Conservation (phyloP, 92 coral and sea anemone genomes). For the Chrysogorgia sp. region DNA sequence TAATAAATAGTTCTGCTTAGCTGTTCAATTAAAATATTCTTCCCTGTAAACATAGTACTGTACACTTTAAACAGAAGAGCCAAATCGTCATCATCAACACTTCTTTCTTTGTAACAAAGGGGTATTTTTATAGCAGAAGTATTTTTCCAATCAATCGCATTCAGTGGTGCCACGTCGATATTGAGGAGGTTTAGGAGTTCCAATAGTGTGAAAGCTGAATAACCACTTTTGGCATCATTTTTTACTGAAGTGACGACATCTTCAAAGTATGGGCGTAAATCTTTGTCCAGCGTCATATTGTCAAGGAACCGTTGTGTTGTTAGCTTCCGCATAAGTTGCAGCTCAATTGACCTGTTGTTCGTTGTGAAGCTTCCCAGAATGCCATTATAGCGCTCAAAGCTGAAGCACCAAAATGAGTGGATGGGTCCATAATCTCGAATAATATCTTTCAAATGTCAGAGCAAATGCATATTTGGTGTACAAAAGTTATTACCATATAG, state of each 20-base stretch:
- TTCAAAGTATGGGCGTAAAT: constrained; percentile 14
- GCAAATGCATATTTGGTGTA: constrained; percentile 68
- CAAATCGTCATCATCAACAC: constrained; percentile 27
- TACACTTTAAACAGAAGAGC: constrained; percentile 23
- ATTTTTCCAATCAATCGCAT: not conserved
- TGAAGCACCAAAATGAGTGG: constrained; percentile 44
- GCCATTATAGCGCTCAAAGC: no score
- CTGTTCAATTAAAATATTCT: not conserved
- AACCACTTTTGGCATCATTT: not conserved
- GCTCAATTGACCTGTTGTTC: constrained; percentile 31
- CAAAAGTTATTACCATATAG: constrained; percentile 53
- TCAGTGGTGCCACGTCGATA: not conserved
- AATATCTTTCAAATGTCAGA: constrained; percentile 56
- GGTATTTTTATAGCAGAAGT: constrained; percentile 10
- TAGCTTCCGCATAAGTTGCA: constrained; percentile 34
- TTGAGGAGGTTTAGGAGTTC: constrained; percentile 9
- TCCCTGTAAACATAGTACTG: constrained; percentile 22
- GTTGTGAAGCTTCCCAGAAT: constrained; percentile 29
- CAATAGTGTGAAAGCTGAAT: not conserved
- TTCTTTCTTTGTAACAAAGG: constrained; percentile 15
- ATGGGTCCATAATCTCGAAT: constrained; percentile 67
- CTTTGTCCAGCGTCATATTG: constrained; percentile 1
- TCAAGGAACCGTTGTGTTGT: not conserved
- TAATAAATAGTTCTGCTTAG: not conserved
- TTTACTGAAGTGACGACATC: not conserved